Evolutionary conservation across 1,140 invertebrate species (phyloP).

Genomic region (Lordiphosa stackelbergi): DNA sequence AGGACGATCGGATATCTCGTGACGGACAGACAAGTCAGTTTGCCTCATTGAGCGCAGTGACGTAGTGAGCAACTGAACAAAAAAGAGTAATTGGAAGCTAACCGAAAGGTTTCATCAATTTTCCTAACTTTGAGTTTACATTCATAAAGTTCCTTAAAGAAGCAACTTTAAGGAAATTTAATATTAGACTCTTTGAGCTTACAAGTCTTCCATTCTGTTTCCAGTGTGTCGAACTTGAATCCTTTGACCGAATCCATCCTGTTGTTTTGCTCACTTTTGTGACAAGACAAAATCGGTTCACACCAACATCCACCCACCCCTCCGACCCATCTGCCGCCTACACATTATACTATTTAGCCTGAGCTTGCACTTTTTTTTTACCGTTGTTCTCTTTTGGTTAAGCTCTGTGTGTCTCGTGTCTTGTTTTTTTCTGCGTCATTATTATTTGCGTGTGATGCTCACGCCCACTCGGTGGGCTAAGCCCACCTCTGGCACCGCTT

Average conservation of each 20-base stretch:
- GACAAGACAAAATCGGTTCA: conserved; percentile 5
- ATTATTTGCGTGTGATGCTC: conserved; percentile 55
- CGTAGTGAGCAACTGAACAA: too few relatives aligned
- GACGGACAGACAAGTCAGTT: too few relatives aligned
- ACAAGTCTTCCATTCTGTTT: too few relatives aligned
- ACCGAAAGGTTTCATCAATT: too few relatives aligned
- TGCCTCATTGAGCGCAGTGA: too few relatives aligned
- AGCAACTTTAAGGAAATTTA: background rate
- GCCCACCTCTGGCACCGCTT: conserved; percentile 16
- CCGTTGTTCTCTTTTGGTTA: conserved; percentile 14
- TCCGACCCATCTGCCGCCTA: background rate
- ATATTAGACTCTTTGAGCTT: background rate
- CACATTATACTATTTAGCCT: conserved; percentile 5
- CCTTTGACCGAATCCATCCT: background rate
- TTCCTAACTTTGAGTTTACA: too few relatives aligned
- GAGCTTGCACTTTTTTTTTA: conserved; percentile 4
- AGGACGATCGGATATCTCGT: too few relatives aligned
- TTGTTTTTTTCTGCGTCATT: conserved; percentile 49
- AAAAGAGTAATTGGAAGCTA: too few relatives aligned
- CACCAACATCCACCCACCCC: conserved; percentile 1
- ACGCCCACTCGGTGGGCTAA: conserved; percentile 25
- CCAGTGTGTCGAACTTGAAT: background rate
- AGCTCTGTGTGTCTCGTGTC: conserved; percentile 40
- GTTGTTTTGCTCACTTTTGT: conserved; percentile 4
- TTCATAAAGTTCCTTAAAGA: background rate